Evolutionary conservation across 2,888 invertebrate genomes (phyloP).

Genomic region (Cerastis leucographa): DNA sequence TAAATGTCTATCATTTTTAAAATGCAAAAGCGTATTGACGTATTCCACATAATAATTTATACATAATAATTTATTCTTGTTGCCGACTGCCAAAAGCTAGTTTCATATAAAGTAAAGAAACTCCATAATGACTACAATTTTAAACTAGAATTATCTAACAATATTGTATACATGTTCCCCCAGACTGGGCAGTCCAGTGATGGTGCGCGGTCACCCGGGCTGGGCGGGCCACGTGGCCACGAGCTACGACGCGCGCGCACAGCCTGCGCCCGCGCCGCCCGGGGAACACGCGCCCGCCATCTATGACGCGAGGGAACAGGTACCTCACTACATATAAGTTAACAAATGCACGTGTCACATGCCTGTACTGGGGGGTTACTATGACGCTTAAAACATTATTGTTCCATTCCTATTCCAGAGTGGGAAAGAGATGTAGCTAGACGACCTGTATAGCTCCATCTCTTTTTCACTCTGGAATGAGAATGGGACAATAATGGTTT

Average conservation of each 20-base stretch:
- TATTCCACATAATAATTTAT: not conserved
- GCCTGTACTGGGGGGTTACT: too few species aligned
- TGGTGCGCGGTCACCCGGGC: slow-evolving; percentile 96
- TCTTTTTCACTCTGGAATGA: too few species aligned
- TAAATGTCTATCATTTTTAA: too few species aligned
- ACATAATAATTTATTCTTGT: not conserved
- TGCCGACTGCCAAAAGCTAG: not conserved
- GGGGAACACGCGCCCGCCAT: slow-evolving; percentile 91
- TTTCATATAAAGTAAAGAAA: not conserved
- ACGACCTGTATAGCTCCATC: too few species aligned
- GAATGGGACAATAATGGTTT: too few species aligned
- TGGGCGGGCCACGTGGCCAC: slow-evolving; percentile 98
- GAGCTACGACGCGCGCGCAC: slow-evolving; percentile 93
- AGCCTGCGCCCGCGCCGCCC: slow-evolving; percentile 33
- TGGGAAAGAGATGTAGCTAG: too few species aligned
- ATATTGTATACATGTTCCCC: accelerated
- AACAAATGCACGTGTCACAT: not conserved
- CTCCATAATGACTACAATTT: not conserved
- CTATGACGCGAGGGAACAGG: slow-evolving; percentile 95
- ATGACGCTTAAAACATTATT: too few species aligned
- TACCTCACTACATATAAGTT: not conserved
- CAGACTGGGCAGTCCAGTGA: slow-evolving; percentile 97
- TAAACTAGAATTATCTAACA: too few species aligned
- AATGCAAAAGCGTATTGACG: not conserved
- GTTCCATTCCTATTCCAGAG: too few species aligned